Evolutionary conservation across 1,140 invertebrate species (phyloP).

Genomic region (Drosophila tsacasi): DNA sequence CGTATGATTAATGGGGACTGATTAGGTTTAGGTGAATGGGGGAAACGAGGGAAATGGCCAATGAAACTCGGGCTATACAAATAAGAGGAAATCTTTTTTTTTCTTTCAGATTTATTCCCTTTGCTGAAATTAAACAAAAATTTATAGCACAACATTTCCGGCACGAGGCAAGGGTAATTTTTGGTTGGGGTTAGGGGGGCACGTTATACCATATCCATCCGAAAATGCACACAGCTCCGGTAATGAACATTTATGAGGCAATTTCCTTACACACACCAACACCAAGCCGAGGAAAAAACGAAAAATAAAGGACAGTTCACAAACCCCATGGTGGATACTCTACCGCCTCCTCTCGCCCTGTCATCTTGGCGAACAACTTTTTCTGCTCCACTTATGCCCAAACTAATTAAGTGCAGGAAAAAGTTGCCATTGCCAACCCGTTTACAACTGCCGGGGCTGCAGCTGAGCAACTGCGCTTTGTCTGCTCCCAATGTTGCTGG

Average conservation of each 20-base stretch:
- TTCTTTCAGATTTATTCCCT: background rate
- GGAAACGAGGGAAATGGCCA: constrained; percentile 1
- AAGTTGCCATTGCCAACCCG: constrained; percentile 79
- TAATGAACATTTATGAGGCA: constrained; percentile 84
- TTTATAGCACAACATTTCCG: constrained; percentile 37
- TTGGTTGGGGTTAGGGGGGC: constrained; percentile 16
- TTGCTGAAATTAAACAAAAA: constrained; percentile 31
- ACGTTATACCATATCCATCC: constrained; percentile 32
- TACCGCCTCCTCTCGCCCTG: background rate
- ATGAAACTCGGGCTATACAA: background rate
- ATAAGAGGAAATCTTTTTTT: constrained; percentile 24
- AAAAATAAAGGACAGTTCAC: constrained; percentile 53
- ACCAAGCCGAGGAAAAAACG: constrained; percentile 1
- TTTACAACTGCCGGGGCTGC: constrained; percentile 58
- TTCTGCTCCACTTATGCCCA: constrained; percentile 83
- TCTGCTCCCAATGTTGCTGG: constrained; percentile 31
- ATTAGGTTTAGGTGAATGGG: constrained; percentile 28
- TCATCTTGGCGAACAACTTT: constrained; percentile 68
- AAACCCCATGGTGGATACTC: constrained; percentile 46
- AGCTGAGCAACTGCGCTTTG: constrained; percentile 44
- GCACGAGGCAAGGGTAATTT: constrained; percentile 18
- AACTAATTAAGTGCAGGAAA: constrained; percentile 84
- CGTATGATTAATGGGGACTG: constrained; percentile 65
- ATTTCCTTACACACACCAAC: constrained; percentile 69
- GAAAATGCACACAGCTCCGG: constrained; percentile 48